Base-by-base conservation (phyloP, 1,140 invertebrate species). In the Drosophila biarmipes region DNA sequence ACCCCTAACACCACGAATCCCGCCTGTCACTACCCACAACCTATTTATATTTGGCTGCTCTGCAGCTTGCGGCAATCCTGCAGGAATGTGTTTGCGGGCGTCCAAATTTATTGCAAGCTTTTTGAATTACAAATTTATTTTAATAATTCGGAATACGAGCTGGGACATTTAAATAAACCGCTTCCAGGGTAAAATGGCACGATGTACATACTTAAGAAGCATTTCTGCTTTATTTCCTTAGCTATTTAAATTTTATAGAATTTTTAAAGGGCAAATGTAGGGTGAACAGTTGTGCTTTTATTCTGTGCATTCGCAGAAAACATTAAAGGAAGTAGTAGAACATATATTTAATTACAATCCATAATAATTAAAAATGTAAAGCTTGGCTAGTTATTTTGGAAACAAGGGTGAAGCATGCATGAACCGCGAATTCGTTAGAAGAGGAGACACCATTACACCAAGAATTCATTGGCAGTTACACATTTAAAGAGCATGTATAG, bases 51-150 rank as follows among this genome's bases (percentile, higher is more conserved):
- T 85, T 82, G 63, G 45, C 72, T 64, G 61, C 38, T 69, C 68
- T 15, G 46, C 51, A 77, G 52, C 56, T 66, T 66, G 45, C 49
- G 62, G 55, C 38, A 58, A 53, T 31, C 37, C 43, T 52, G 40
- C 21, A 10, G 29, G n/a, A 27, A 37, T 21, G 19, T 57, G 24
- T 63, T 42, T 54, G 49, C 57, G 64, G 72, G 62, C 76, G 80
- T 68, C 73, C 64, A 74, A 86, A 82, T 86, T 86, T 81, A 86
- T 87, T 74, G 82, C 74, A 38, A 67, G 81, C 74, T 81, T 68
- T 87, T 87, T 86, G 81, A 78, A 87, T 86, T 81, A 86, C 81
- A 86, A 86, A 86, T 86, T 87, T 86, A 86, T 87, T 85, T 85
- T 78, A 85, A 85, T 87, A 73, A 86, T 86, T 74, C 54, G 56